These are phyloP conservation scores for Pocillopora verrucosa DNA, from an alignment of 64 coral and sea anemone species.

Conservation along the genomic window DNA sequence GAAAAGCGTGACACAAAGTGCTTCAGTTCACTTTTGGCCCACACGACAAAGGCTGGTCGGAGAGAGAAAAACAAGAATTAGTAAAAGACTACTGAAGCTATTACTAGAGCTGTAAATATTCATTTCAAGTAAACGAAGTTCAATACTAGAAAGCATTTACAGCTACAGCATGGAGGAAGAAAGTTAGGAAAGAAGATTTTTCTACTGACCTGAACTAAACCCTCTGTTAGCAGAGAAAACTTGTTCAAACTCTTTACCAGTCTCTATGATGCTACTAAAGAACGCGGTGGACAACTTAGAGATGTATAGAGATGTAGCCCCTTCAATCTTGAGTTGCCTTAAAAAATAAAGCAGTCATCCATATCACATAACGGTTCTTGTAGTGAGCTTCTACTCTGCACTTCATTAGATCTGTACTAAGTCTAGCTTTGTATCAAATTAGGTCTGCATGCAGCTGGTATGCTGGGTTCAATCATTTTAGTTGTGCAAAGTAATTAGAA, in stretches of 20 bases:
- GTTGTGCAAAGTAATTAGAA: not conserved
- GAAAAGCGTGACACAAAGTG: constrained; percentile 93
- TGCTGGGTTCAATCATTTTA: too few species aligned
- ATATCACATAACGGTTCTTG: not conserved
- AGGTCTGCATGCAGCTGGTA: too few species aligned
- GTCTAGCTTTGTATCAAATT: too few species aligned
- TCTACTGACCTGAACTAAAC: constrained; percentile 88
- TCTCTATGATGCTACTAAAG: constrained; percentile 95
- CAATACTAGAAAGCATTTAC: too few species aligned
- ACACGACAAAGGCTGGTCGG: constrained; percentile 87
- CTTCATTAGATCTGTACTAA: too few species aligned
- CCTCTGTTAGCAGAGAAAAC: constrained; percentile 74
- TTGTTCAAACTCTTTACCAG: constrained; percentile 87
- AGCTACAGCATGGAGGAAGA: too few species aligned
- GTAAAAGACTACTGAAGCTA: not conserved
- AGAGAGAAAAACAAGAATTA: not conserved
- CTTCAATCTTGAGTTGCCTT: constrained; percentile 97
- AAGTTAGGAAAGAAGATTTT: too few species aligned
- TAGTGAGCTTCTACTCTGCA: too few species aligned
- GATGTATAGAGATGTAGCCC: constrained; percentile 90
- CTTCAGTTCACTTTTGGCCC: constrained; percentile 88
- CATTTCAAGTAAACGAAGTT: too few species aligned
- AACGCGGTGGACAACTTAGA: constrained; percentile 90
- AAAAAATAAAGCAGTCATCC: not conserved
- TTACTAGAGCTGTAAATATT: too few species aligned